Base-by-base conservation (phyloP, 2,797 vertebrate genomes). In the Sebastes steindachneri region DNA sequence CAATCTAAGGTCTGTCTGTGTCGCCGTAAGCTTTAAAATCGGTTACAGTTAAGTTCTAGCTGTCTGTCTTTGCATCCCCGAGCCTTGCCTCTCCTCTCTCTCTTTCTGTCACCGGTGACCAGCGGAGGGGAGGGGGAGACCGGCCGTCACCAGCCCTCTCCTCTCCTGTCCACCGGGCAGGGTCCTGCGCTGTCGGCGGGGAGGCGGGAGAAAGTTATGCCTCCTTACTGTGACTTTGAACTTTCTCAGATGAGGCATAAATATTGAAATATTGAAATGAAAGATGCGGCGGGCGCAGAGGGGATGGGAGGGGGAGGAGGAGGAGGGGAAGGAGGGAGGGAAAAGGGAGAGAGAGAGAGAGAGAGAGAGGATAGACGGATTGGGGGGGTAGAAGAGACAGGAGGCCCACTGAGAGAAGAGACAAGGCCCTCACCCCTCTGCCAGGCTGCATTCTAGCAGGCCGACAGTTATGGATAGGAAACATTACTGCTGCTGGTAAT, bases 221-320 rank as follows among this genome's bases (percentile, higher is more conserved):
- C 95, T 95, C 96, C 97, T 97, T 97, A 97, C 96, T 95, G 96
- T 96, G 97, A 97, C 97, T 97, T 98, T 98, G 96, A 97, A 97
- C 94, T 96, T 96, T 93, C 95, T 53, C 95, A 95, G 96, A 94
- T 95, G 94, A 96, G 96, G 94, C 95, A 98, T 97, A 97, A 97
- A 98, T 97, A 98, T 98, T 98, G 96, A 97, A 97, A 98, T 97
- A 98, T 97, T 98, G 96, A 97, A 98, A 98, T 97, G 95, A 97
- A 97, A 97, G 95, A 97, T 96, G 94, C 91, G 95, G 95, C 95
- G 94, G 95, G 93, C 88, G 85, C 93, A 94, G 88, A 93, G 92
- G 94, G 95, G 95, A 95, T 94, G 95, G 90, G 93, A 84, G 83
- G 89, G 85, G 91, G 88, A 84, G 86, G 90, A 29, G 1, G 86